These are phyloP conservation scores for Yponomeuta plumbellus DNA, from an alignment of 2,888 invertebrate species.

Conservation along the genomic window DNA sequence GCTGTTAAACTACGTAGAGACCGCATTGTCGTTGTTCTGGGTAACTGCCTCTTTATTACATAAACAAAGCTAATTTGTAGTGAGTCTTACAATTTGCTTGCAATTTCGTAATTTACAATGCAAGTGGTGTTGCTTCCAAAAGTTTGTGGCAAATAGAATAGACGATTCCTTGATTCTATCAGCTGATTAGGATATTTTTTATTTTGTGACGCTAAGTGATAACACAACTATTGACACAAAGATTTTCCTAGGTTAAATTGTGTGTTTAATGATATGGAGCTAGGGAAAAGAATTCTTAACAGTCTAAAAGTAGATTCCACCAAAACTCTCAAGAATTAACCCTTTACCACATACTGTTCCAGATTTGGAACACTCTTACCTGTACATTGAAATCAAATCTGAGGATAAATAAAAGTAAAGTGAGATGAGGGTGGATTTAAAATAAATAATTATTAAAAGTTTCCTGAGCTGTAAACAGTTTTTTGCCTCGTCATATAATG, in stretches of 20 bases:
- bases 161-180: background rate
- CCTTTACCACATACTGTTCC: no score
- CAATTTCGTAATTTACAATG: no score
- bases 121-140: background rate
- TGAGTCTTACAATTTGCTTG: background rate
- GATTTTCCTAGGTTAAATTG: background rate
- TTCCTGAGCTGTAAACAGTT: no score
- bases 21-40: conserved; percentile 94
- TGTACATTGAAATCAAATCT: no score
- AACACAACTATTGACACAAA: background rate
- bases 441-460: no score
- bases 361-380: no score
- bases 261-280: background rate
- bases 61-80: background rate
- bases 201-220: background rate
- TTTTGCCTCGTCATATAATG: no score
- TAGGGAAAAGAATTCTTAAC: no score
- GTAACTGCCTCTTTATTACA: conserved; percentile 40
- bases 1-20: conserved; percentile 95
- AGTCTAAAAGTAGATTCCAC: no score
- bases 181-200: background rate
- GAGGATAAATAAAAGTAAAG: no score
- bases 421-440: no score
- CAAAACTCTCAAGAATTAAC: no score
- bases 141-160: background rate